These are phyloP conservation scores for Columba janthina DNA, from an alignment of 2,113 vertebrate genomes.

Conservation along the genomic window DNA sequence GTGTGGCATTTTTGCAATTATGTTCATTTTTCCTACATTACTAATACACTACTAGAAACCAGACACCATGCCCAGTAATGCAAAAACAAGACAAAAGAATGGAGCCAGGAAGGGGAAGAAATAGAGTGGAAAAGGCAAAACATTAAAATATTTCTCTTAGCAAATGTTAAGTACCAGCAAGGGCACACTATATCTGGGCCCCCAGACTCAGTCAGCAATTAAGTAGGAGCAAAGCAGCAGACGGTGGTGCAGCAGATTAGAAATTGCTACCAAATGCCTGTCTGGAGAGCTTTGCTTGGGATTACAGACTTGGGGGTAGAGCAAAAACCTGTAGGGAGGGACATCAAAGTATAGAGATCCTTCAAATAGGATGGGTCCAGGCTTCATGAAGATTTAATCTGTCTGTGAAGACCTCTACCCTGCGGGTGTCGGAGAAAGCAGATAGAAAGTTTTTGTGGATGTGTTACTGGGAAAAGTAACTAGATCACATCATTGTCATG, in stretches of 20 bases:
- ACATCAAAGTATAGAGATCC: background rate
- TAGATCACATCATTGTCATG: conserved; percentile 5
- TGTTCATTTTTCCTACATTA: conserved; percentile 57
- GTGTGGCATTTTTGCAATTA: conserved; percentile 57
- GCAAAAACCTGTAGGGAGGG: background rate
- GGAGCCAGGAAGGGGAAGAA: conserved; percentile 36
- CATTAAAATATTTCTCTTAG: background rate
- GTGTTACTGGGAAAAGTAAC: conserved; percentile 42
- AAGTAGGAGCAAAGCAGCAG: conserved; percentile 40
- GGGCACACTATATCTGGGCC: background rate
- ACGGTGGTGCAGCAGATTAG: conserved; percentile 23
- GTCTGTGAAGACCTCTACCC: background rate
- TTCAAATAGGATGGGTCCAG: background rate
- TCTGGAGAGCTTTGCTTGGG: conserved; percentile 7
- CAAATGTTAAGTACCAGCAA: background rate
- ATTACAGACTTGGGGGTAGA: background rate
- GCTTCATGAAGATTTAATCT: background rate
- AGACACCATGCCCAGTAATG: conserved; percentile 37
- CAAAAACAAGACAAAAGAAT: conserved; percentile 19
- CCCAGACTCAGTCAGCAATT: background rate
- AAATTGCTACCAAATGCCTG: conserved; percentile 3
- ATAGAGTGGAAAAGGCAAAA: conserved; percentile 25
- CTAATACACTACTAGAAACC: conserved; percentile 48
- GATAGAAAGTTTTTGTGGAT: conserved; percentile 13
- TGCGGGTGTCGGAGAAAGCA: background rate